Evolutionary conservation across 2,888 invertebrate genomes (phyloP).

Genomic region (Apodemia hepburni): DNA sequence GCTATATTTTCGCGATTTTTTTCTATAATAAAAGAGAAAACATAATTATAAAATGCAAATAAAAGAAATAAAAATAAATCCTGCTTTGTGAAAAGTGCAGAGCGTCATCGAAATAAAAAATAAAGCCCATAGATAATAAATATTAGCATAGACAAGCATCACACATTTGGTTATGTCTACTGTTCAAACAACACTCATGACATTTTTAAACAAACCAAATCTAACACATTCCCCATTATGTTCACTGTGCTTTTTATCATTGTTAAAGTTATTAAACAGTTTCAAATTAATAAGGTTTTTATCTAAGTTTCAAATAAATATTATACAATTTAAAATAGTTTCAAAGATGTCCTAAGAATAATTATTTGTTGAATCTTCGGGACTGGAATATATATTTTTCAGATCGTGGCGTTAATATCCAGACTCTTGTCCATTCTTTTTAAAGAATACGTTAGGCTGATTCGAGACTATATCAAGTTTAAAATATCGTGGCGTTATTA

Average conservation of each 20-base stretch:
- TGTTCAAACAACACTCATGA: constrained; percentile 14
- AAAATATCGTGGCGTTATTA: too few relatives aligned
- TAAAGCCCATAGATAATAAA: constrained; percentile 5
- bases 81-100: constrained; percentile 35
- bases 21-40: constrained; percentile 71
- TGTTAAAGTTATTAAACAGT: background rate
- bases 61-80: constrained; percentile 53
- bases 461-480: too few relatives aligned
- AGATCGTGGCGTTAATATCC: too few relatives aligned
- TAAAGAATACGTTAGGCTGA: too few relatives aligned
- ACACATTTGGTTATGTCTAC: constrained; percentile 10
- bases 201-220: constrained; percentile 8
- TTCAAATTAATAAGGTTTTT: too few relatives aligned
- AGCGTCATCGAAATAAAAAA: constrained; percentile 17
- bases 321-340: too few relatives aligned
- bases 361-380: too few relatives aligned
- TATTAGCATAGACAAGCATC: constrained; percentile 14
- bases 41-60: constrained; percentile 36
- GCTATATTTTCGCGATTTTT: constrained; percentile 73
- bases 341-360: too few relatives aligned
- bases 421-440: too few relatives aligned
- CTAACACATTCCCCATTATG: background rate
- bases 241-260: constrained; percentile 9
- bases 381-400: too few relatives aligned
- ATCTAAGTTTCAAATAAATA: too few relatives aligned